Percentiles rank a stretch among this genome's conserved stretches.
These are phyloP conservation scores for Oncorhynchus keta DNA, from an alignment of 2,113 vertebrate genomes.

Conservation along the genomic window DNA sequence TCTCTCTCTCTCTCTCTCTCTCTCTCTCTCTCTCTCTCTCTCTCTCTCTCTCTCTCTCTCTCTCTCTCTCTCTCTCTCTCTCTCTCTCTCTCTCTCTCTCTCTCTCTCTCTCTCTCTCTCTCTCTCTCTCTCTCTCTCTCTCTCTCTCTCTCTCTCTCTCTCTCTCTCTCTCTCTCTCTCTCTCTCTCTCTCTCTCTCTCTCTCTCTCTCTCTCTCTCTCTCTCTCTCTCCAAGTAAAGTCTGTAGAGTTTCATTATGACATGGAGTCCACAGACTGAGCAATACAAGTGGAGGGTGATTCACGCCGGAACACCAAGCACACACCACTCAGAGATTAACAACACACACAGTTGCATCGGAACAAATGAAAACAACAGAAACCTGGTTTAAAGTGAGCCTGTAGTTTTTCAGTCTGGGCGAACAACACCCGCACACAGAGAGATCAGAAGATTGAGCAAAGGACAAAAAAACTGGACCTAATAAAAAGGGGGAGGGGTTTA, in stretches of 20 bases:
- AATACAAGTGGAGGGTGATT: constrained; percentile 26
- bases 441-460: constrained; percentile 55
- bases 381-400: no score
- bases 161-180: constrained; percentile 6
- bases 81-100: background rate
- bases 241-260: constrained; percentile 27
- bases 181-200: constrained; percentile 7
- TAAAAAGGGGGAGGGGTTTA: background rate
- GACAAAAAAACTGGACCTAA: constrained; percentile 26
- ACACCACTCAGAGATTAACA: constrained; percentile 34
- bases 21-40: background rate
- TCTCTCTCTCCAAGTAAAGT: background rate
- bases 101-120: background rate
- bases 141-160: background rate
- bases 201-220: background rate
- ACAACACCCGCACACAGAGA: constrained; percentile 52
- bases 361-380: background rate
- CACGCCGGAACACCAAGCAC: constrained; percentile 35
- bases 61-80: background rate
- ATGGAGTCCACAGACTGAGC: constrained; percentile 28
- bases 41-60: background rate
- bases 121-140: background rate
- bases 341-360: constrained; percentile 15
- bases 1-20: constrained; percentile 10
- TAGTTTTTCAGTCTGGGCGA: no score